Conservation (phyloP, 2,888 invertebrate genomes). For the Myathropa florea region DNA sequence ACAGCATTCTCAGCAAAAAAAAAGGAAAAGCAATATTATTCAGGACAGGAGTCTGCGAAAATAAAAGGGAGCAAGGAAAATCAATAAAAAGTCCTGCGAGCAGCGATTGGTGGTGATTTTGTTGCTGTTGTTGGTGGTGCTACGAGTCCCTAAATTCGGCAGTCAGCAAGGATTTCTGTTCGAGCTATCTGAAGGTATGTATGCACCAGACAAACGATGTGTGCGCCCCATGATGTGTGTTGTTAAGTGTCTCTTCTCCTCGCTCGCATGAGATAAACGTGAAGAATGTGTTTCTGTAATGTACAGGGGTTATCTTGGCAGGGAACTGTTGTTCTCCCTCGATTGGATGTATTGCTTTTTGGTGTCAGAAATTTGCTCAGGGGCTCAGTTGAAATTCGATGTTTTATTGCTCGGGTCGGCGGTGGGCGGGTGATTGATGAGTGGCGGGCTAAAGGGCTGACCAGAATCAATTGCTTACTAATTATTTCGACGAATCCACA, state of each 20-base stretch:
- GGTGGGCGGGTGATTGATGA: conserved; percentile 10
- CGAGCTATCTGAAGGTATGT: conserved; percentile 41
- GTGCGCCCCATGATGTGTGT: not conserved
- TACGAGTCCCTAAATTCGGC: conserved; percentile 30
- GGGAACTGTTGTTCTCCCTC: not conserved
- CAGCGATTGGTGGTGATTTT: conserved; percentile 22
- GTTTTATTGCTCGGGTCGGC: not conserved
- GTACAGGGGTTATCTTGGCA: not conserved
- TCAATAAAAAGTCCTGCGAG: conserved; percentile 57
- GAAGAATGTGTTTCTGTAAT: not conserved
- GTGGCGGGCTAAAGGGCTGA: conserved; percentile 10
- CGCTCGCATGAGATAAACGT: not conserved
- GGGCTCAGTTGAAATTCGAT: not conserved
- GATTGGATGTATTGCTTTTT: not conserved
- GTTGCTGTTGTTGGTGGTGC: conserved; percentile 45
- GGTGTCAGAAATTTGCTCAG: not conserved
- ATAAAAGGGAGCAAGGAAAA: conserved; percentile 47
- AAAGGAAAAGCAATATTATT: conserved; percentile 9
- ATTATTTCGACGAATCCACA: not conserved
- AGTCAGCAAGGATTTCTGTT: not conserved
- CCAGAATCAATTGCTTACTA: conserved; percentile 36
- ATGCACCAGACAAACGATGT: conserved; percentile 1
- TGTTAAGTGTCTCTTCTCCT: conserved; percentile 5
- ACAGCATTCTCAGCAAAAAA: not conserved
- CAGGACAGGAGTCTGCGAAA: conserved; percentile 20